A percentile compares a stretch with the other conserved stretches of the same genome.
phyloP scores from a whole-genome alignment of 2,113 vertebrate species.

The Zosterops borbonicus region DNA sequence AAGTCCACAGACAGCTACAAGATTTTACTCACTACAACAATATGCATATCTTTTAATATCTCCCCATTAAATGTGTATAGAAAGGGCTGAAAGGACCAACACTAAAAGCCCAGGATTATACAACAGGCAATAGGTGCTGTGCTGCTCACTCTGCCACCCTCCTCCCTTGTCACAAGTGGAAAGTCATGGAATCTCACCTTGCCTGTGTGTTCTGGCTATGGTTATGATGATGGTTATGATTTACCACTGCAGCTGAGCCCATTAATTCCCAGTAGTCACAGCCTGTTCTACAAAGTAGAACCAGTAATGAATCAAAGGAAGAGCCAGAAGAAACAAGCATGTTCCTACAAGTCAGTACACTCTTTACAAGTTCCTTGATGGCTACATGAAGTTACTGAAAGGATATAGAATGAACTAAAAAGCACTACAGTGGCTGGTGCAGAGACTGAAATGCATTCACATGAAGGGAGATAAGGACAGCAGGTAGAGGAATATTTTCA shows the following conservation, averaged over 20 bases:
- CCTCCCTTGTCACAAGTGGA: neutral
- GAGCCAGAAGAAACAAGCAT: neutral
- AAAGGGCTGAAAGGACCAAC: neutral
- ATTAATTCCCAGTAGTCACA: neutral
- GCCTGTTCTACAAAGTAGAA: neutral
- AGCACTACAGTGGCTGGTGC: neutral
- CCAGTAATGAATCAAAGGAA: conserved; percentile 18
- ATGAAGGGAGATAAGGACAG: neutral
- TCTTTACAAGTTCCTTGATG: conserved; percentile 38
- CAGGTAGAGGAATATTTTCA: neutral
- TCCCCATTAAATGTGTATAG: too few species aligned
- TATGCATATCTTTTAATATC: neutral
- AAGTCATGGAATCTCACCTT: neutral
- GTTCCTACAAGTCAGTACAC: conserved; percentile 2
- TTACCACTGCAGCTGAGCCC: neutral
- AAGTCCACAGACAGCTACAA: neutral
- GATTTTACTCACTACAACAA: neutral
- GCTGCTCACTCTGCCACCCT: neutral
- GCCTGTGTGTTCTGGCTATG: neutral
- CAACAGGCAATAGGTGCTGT: neutral
- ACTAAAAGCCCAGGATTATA: neutral
- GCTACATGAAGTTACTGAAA: conserved; percentile 27
- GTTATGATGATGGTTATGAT: neutral
- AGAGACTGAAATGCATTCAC: neutral
- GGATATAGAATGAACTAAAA: neutral